Evolutionary conservation across 1,140 invertebrate genomes (phyloP), one percentile per base, ranked within the genome.

Genomic region (Psix sp.): DNA sequence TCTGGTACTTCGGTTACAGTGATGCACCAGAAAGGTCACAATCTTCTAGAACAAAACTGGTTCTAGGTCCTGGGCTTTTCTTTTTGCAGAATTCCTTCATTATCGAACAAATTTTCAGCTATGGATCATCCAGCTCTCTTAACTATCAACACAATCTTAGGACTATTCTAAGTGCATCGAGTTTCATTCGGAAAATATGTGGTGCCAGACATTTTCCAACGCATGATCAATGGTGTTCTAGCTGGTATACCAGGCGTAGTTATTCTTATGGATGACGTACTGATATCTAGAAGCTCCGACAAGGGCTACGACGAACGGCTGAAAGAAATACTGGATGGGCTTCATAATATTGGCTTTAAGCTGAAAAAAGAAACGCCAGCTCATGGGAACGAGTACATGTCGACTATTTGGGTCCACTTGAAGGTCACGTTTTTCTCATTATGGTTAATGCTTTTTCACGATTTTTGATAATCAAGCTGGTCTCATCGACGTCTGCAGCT

Each of bases 131-230:
- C 18, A 10, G n/a, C n/a, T n/a, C n/a, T n/a, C n/a, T n/a, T 81
- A 6, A 80, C 78, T 0, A 54, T 82, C 31, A 80, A 77, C 40
- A 81, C 79, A 9, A 86, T 82, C 17, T 80, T 77, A 35, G 88
- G 89, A 5, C 45, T 89, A 13, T 89, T 82, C 71, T 65, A 75
- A 6, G 84, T 88, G 14, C 86, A 85, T 20, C 46, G 87, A 5
- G 57, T 90, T 59, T 80, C 82, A 7, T 89, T 87, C 77, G 87
- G 89, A 3, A 78, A 89, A 4, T 77, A 79, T 21, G 77, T 80
- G 15, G 80, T 81, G 31, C 86, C 84, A 13, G 84, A 80, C 17
- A 87, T 86, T 20, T 89, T 79, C 45, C 77, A 84, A 46, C 39
- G 70, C 11, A 35, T 77, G 16, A 81, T 84, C 74, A 78, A 84